Evolutionary conservation across 2,797 vertebrate species (phyloP).

Genomic region (Malurus splendens): DNA sequence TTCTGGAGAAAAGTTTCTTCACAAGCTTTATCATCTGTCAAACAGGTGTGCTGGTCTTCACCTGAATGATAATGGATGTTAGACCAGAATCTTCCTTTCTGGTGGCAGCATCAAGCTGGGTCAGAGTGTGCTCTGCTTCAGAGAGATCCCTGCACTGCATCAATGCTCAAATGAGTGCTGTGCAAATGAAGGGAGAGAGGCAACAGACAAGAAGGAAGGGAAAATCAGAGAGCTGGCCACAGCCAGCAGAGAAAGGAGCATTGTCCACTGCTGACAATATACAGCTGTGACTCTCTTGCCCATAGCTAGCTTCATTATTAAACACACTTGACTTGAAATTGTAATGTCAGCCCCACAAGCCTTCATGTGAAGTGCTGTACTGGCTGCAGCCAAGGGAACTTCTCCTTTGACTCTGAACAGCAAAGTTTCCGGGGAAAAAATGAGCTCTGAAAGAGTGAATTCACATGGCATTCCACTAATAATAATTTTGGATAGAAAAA

Average conservation of each 20-base stretch:
- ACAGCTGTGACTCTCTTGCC: not conserved
- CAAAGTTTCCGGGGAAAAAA: not conserved
- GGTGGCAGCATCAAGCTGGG: not conserved
- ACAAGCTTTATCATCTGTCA: not conserved
- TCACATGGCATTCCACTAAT: not conserved
- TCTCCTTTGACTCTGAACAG: not conserved
- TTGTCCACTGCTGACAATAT: fast-evolving
- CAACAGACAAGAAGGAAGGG: not conserved
- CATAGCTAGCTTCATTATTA: not conserved
- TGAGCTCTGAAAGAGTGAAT: not conserved
- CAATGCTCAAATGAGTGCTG: not conserved
- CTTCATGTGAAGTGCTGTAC: not conserved
- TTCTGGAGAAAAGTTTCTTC: not conserved
- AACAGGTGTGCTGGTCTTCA: not conserved
- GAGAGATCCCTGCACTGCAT: not conserved
- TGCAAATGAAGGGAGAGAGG: not conserved
- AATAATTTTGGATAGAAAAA: not conserved
- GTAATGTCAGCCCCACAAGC: not conserved
- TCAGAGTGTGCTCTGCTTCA: not conserved
- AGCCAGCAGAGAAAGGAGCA: not conserved
- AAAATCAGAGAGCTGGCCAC: not conserved
- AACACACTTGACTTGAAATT: not conserved
- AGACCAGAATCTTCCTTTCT: not conserved
- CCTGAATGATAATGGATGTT: not conserved
- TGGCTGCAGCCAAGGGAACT: not conserved